Percentiles rank a stretch among this genome's conserved stretches.
phyloP scores from a whole-genome alignment of 2,113 vertebrate genomes.

The Ammospiza nelsoni region DNA sequence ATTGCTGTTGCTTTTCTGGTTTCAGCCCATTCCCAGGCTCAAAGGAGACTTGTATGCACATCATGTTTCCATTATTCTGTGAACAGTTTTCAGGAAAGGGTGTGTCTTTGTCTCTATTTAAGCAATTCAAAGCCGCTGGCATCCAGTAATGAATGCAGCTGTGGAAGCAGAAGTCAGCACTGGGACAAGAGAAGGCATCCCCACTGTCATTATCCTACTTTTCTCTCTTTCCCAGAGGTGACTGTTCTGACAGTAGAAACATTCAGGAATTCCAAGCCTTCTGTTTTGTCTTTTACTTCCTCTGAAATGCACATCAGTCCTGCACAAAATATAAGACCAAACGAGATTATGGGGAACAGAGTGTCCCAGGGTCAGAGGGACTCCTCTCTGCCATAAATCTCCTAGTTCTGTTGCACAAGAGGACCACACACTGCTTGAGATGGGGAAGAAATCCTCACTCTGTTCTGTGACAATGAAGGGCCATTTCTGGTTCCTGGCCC shows the following conservation, averaged over 20 bases:
- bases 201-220: neutral
- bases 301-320: fast-evolving
- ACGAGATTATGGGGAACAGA: neutral
- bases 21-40: neutral
- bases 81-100: neutral
- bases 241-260: neutral
- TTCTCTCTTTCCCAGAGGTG: neutral
- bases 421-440: neutral
- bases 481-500: neutral
- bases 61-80: neutral
- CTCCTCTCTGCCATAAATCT: neutral
- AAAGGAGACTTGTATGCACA: neutral
- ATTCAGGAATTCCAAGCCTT: neutral
- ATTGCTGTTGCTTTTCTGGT: neutral
- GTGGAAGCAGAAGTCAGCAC: fast-evolving
- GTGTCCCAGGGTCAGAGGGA: neutral
- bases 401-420: neutral
- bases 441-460: neutral
- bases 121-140: neutral
- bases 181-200: neutral
- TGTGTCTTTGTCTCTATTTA: neutral
- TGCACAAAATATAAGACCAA: neutral
- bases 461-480: neutral
- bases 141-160: neutral
- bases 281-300: neutral